Percentiles rank a stretch among this genome's conserved stretches.
Evolutionary conservation across 1,140 invertebrate species (phyloP).

Genomic region (Stenopsyche tienmushanensis): DNA sequence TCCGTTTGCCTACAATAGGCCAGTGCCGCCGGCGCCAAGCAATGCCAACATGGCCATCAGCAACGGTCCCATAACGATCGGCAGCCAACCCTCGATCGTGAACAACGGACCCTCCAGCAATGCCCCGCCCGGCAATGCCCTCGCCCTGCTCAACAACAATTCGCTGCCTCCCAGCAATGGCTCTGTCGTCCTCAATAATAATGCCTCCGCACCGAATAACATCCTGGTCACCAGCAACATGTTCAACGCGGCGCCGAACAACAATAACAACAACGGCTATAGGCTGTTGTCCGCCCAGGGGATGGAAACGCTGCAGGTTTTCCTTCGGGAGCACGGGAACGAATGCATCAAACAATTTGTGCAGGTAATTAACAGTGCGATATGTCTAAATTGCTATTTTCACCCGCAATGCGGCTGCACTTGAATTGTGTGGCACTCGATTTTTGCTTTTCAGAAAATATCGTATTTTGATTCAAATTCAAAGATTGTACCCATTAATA

Average conservation of each 20-base stretch:
- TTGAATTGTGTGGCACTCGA: not conserved
- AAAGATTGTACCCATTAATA: too few relatives aligned
- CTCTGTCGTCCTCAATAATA: slow-evolving; percentile 3
- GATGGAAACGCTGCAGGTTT: slow-evolving; percentile 59
- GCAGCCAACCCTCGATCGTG: not conserved
- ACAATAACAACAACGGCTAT: slow-evolving; percentile 57
- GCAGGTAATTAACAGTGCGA: slow-evolving; percentile 61
- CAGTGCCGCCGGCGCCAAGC: not conserved
- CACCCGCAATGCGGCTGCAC: too few relatives aligned
- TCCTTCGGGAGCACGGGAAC: slow-evolving; percentile 62
- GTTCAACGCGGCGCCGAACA: slow-evolving; percentile 33
- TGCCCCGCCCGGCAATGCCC: not conserved
- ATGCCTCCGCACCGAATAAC: slow-evolving; percentile 32
- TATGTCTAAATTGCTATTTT: too few relatives aligned
- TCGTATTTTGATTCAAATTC: too few relatives aligned
- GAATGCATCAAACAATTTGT: slow-evolving; percentile 63
- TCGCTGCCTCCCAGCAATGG: slow-evolving; percentile 4
- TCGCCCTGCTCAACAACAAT: not conserved
- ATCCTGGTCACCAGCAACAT: slow-evolving; percentile 44
- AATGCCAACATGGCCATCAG: slow-evolving; percentile 9
- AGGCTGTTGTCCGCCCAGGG: slow-evolving; percentile 57
- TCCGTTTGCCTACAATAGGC: slow-evolving; percentile 1
- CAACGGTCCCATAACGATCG: slow-evolving; percentile 3
- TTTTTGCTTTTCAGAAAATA: too few relatives aligned
- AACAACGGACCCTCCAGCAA: not conserved